Evolutionary conservation across 2,888 invertebrate species (phyloP).

Genomic region (Archaeoteleia sp.): DNA sequence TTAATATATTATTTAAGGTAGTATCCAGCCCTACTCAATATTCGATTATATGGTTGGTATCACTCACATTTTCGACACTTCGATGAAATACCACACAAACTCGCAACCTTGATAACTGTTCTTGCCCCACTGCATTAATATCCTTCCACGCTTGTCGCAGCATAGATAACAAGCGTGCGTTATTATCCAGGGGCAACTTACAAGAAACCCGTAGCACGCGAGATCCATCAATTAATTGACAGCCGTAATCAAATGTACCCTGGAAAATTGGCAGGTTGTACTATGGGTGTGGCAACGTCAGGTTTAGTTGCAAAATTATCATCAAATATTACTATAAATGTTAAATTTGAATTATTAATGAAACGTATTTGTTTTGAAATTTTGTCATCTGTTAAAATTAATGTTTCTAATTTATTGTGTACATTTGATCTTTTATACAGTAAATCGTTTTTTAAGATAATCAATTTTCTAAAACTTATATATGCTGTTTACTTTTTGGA

Average conservation of each 20-base stretch:
- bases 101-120: slow-evolving; percentile 84
- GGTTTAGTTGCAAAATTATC: too few relatives aligned
- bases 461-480: too few relatives aligned
- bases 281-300: too few relatives aligned
- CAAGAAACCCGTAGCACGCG: slow-evolving; percentile 84
- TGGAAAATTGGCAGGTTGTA: slow-evolving; percentile 70
- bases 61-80: slow-evolving; percentile 74
- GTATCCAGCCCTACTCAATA: too few relatives aligned
- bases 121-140: slow-evolving; percentile 82
- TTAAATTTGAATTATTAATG: background rate
- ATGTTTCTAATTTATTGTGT: slow-evolving; percentile 1
- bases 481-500: too few relatives aligned
- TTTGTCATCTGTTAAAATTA: background rate
- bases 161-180: slow-evolving; percentile 77
- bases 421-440: too few relatives aligned
- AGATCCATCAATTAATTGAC: slow-evolving; percentile 85
- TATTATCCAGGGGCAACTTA: slow-evolving; percentile 79
- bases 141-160: slow-evolving; percentile 83
- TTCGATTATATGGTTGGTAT: background rate
- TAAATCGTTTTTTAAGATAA: too few relatives aligned
- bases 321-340: background rate
- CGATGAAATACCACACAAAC: slow-evolving; percentile 86
- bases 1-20: too few relatives aligned
- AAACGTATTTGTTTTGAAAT: too few relatives aligned
- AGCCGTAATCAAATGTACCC: slow-evolving; percentile 89